Evolutionary conservation across 2,888 invertebrate genomes (phyloP).

Genomic region (Caenorhabditis panamensis): DNA sequence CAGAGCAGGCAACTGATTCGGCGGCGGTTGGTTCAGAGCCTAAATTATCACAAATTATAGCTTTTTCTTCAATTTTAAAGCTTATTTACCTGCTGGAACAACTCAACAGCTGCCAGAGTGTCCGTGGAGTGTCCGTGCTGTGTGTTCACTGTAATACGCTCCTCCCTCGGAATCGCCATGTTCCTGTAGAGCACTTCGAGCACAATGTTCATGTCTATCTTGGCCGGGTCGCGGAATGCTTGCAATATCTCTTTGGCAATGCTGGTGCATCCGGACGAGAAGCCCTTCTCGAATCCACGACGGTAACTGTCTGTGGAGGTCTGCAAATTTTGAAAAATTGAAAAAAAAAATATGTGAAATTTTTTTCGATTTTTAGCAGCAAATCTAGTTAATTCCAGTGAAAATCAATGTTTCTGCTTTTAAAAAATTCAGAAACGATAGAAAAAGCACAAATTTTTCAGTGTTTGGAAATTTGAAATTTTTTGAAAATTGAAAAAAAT

Average conservation of each 20-base stretch:
- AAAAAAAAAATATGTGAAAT: conserved; percentile 4
- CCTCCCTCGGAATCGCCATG: conserved; percentile 55
- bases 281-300: conserved; percentile 73
- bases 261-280: conserved; percentile 71
- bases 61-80: not conserved
- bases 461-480: too few relatives aligned
- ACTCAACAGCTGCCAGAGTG: conserved; percentile 67
- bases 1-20: not conserved
- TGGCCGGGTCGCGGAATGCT: conserved; percentile 54
- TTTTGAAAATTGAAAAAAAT: too few relatives aligned
- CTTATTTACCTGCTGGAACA: conserved; percentile 76
- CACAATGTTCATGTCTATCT: conserved; percentile 62
- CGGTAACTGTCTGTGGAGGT: conserved; percentile 70
- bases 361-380: too few relatives aligned
- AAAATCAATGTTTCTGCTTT: too few relatives aligned
- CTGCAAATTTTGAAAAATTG: conserved; percentile 39
- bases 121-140: conserved; percentile 39
- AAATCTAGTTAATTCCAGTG: too few relatives aligned
- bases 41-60: conserved; percentile 3
- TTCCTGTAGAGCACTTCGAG: conserved; percentile 65
- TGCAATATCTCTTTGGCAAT: conserved; percentile 73
- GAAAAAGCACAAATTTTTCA: too few relatives aligned
- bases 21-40: conserved; percentile 39
- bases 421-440: too few relatives aligned
- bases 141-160: conserved; percentile 18